phyloP scores from a whole-genome alignment of 2,888 invertebrate species.

The Cantharis lateralis region DNA sequence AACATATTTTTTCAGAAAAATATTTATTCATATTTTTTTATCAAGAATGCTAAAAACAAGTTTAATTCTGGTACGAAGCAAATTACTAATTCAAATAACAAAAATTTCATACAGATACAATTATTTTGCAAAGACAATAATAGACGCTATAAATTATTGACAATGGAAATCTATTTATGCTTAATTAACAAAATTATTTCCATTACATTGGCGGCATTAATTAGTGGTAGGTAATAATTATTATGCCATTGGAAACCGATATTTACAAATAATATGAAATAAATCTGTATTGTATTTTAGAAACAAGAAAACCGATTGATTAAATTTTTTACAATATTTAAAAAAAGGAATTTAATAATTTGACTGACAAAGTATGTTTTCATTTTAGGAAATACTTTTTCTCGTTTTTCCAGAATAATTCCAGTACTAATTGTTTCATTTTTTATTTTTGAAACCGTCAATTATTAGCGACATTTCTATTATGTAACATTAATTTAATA shows the following conservation, averaged over 20 bases:
- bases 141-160: not conserved
- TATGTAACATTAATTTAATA: too few relatives aligned
- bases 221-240: not conserved
- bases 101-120: not conserved
- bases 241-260: not conserved
- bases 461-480: too few relatives aligned
- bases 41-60: not conserved
- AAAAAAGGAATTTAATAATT: not conserved
- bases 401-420: too few relatives aligned
- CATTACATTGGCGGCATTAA: not conserved
- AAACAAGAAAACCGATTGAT: not conserved
- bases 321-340: not conserved
- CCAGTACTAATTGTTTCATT: too few relatives aligned
- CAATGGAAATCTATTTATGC: not conserved
- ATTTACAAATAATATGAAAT: not conserved
- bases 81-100: not conserved
- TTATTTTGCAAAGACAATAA: not conserved
- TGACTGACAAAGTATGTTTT: not conserved
- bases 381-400: too few relatives aligned
- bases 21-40: not conserved
- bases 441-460: too few relatives aligned
- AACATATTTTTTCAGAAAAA: not conserved
- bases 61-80: not conserved
- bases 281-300: not conserved
- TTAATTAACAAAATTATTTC: not conserved